Base-by-base conservation (phyloP, 1,140 invertebrate species). In the Pteromalus puparum region DNA sequence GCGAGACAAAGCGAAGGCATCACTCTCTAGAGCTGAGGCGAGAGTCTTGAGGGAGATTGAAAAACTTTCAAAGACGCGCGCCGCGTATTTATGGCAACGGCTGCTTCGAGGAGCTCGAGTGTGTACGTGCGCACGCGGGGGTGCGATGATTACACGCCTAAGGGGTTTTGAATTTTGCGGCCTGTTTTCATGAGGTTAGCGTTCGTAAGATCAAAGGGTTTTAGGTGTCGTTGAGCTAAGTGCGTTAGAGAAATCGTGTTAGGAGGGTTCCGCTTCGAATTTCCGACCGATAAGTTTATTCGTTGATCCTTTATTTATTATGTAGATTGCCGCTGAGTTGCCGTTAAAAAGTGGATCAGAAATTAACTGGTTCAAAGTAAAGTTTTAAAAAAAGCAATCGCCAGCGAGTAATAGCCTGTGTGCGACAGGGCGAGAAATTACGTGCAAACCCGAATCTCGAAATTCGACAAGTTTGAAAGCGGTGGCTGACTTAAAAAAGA, bases 61-160 rank as follows among this genome's bases (percentile, higher is more conserved):
- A 81, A 81, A 81, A 81, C 42, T 81, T 81, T 81, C 38, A 73
- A 73, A 46, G 68, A 73, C 46, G 65, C 68, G 34, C 73, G 26
- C 26, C 24, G 6, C 18, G 13, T 78, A 34, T 65, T 67, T 78
- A 78, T 34, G 28, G 18, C 21, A 28, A 80, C 21, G 7, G 67
- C 34, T 79, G 61, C 38, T 79, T 42, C 24, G 38, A 42, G 21
- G 28, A 70, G 12, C 24, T 30, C 28, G n/a, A n/a, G n/a, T 70
- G 26, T 7, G n/a, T 30, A 18, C 68, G 26, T 7, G 26, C 10
- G 68, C 12, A 21, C 26, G 68, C 26, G 26, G 26, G 28, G 12
- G 2, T 70, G 68, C 26, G 26, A 70, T 70, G 12, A 61, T 61
- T 61, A 61, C 53, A n/a, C 53, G 53, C 53, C 53, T 1, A 18